Base-by-base conservation (phyloP, 1,140 invertebrate species). In the Drosophila serrata region DNA sequence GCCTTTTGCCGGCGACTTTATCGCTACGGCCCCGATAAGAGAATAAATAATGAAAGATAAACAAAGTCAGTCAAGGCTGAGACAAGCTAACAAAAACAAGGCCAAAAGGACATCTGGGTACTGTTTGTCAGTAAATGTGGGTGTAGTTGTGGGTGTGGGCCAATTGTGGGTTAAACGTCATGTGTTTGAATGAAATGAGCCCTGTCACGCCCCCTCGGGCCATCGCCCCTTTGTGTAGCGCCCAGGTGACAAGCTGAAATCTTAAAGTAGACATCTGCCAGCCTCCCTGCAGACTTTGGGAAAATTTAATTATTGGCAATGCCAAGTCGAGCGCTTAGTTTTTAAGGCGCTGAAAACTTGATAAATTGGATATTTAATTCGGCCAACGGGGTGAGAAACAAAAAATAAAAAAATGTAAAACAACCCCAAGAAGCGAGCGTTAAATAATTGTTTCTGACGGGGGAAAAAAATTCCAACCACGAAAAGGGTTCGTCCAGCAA, bases 1-100 rank as follows among this genome's bases (percentile, higher is more conserved):
- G 65, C 67, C 37, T 82, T 73, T 82, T 82, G 79, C 67, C 37
- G 69, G 37, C 56, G 27, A 53, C 33, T 53, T 78, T 81, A 77
- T 85, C 82, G 46, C 69, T 58, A n/a, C 49, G n/a, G 29, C 31
- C 57, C 57, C 51, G 81, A 90, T 88, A 88, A 88, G 77, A 70
- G 77, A 90, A 81, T 88, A 88, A 88, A 90, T 88, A 88, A 88
- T 88, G 77, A 90, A 85, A 85, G 81, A 62, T 82, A 88, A 90
- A 90, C 85, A 88, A 78, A 90, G 77, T 79, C 81, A 67, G 76
- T 78, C 76, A 63, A 73, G 76, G 51, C 59, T 70, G 79, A 70
- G 62, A 75, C 57, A 79, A 57, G 75, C 57, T 67, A 62, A 73
- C 78, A 75, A 69, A 49, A 57, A 72, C 42, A 58, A 69, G 68